These are phyloP conservation scores for Atta texana DNA, from an alignment of 1,140 invertebrate species.

Conservation along the genomic window DNA sequence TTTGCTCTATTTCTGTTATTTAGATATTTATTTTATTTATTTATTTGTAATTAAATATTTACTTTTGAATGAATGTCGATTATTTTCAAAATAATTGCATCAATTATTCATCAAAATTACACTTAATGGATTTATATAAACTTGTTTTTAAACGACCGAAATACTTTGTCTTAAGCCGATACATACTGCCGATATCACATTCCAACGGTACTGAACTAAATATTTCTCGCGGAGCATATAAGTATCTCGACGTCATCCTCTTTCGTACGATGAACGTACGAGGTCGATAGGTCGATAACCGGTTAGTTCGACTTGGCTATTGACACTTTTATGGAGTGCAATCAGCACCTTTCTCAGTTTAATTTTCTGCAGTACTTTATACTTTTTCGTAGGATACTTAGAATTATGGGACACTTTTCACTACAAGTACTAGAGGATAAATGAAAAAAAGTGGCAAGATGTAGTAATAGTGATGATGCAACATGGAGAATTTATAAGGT, in stretches of 20 bases:
- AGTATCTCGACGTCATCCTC: constrained; percentile 13
- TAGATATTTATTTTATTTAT: constrained; percentile 20
- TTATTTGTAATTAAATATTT: constrained; percentile 3
- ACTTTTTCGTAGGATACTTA: background rate
- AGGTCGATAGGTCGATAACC: constrained; percentile 65
- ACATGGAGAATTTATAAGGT: background rate
- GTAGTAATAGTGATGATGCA: background rate
- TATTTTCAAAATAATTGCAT: background rate
- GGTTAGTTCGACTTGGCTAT: constrained; percentile 28
- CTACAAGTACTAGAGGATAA: background rate
- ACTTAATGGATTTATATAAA: background rate
- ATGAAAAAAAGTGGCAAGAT: background rate
- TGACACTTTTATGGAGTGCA: constrained; percentile 24
- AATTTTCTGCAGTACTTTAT: background rate
- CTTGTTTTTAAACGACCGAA: constrained; percentile 15
- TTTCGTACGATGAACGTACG: constrained; percentile 44
- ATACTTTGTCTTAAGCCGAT: constrained; percentile 5
- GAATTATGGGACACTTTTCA: background rate
- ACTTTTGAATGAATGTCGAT: background rate
- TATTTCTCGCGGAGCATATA: constrained; percentile 12
- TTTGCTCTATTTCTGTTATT: background rate
- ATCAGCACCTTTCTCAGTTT: constrained; percentile 40
- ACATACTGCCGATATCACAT: constrained; percentile 24
- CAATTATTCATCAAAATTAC: background rate
- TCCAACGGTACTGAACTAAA: constrained; percentile 33